These are phyloP conservation scores for Drosophila repleta DNA, from an alignment of 1,140 invertebrate genomes.

Conservation along the genomic window DNA sequence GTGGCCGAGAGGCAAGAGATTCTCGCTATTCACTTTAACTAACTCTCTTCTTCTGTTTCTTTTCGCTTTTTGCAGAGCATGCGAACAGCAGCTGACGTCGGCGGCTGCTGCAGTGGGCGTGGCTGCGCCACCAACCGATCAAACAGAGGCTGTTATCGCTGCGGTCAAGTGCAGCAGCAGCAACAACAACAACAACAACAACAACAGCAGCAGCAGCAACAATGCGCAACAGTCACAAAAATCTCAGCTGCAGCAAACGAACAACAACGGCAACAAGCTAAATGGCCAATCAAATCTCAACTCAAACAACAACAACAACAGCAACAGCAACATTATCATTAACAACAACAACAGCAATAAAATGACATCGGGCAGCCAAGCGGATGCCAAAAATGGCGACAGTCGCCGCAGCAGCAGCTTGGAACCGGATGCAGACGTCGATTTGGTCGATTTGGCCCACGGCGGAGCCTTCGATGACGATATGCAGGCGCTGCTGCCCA, in stretches of 20 bases:
- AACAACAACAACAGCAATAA: constrained; percentile 22
- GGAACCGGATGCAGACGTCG: constrained; percentile 63
- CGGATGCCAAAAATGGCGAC: constrained; percentile 31
- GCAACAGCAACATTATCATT: constrained; percentile 10
- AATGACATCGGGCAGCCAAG: constrained; percentile 27
- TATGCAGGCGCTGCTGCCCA: constrained; percentile 79
- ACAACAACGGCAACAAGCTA: constrained; percentile 45
- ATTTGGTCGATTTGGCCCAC: constrained; percentile 52
- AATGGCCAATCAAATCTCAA: constrained; percentile 41
- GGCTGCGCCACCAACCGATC: constrained; percentile 39
- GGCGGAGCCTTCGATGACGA: constrained; percentile 77
- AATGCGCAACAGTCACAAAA: constrained; percentile 42
- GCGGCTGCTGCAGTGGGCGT: constrained; percentile 16
- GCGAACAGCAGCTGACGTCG: constrained; percentile 57
- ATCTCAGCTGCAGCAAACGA: constrained; percentile 39
- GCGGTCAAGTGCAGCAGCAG: constrained; percentile 26
- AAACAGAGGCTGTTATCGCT: constrained; percentile 22
- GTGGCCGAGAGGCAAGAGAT: background rate
- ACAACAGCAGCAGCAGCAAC: constrained; percentile 34
- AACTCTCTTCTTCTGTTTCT: too few species aligned
- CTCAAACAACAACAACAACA: constrained; percentile 20
- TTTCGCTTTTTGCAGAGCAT: constrained; percentile 56
- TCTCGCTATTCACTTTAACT: background rate
- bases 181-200: constrained; percentile 9
- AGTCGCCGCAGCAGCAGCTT: constrained; percentile 64